Base-by-base conservation (phyloP, 64 coral and sea anemone species). In the Orbicella faveolata region DNA sequence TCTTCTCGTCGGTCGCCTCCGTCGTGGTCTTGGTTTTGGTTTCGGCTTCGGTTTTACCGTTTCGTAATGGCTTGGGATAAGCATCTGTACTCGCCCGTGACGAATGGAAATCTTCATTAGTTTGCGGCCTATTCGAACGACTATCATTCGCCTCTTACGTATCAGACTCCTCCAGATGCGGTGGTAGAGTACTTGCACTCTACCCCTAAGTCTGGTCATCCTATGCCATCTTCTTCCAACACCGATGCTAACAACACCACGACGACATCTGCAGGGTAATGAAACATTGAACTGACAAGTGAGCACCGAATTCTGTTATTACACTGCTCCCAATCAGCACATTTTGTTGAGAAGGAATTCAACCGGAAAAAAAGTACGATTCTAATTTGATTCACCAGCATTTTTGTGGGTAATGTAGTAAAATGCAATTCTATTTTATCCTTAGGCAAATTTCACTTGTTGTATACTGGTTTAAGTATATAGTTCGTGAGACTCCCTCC, bases 11-110 rank as follows among this genome's bases (percentile, higher is more conserved):
- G 75, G 36, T 18, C 36, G 64, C 63, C 26, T 82, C 33, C 59
- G 36, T 16, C 48, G 21, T 13, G 76, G 76, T 53, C 52, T 78
- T 9, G 79, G 59, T 5, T 48, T 85, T 15, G 64, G 82, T 18
- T 85, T 85, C 23, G 67, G 65, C 61, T 70, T 52, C 30, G 34
- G 64, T 34, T 72, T 14, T 72, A 70, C 67, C 0, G 64, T 52
- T 68, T 52, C 41, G 36, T 8, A 70, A 39, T 85, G 82, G 26
- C 34, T 19, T 23, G 82, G 82, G 37, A 85, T n/a, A 52, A 85
- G 23, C 39, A 85, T 39, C 4, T 11, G 35, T 0, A 85, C 82
- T 37, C 18, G 62, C 25, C 82, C 82, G 23, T 6, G 2, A 3
- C 11, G 7, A 65, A 85, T 54, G 25, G 23, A 52, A 23, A 85